Evolutionary conservation across 2,888 invertebrate species (phyloP).

Genomic region (Hypena proboscidalis): DNA sequence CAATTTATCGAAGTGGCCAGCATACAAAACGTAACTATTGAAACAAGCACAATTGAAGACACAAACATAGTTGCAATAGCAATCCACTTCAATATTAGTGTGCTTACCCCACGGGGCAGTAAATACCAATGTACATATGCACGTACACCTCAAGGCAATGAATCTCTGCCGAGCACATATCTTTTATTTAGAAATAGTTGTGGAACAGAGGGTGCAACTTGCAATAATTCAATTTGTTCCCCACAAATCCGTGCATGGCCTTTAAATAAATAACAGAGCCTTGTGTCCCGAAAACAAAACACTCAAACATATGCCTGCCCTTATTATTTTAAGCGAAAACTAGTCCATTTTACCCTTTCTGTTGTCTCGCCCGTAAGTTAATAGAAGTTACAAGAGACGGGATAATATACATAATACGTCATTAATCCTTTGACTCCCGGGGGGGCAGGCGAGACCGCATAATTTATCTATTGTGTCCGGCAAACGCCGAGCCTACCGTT

Average conservation of each 20-base stretch:
- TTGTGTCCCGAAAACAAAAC: constrained; percentile 14
- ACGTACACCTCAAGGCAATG: constrained; percentile 39
- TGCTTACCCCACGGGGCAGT: constrained; percentile 37
- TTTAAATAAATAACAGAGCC: constrained; percentile 29
- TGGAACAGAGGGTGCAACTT: constrained; percentile 30
- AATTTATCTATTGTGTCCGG: constrained; percentile 46
- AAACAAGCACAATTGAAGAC: constrained; percentile 36
- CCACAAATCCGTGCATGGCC: constrained; percentile 32
- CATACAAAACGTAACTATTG: constrained; percentile 19
- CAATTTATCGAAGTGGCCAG: constrained; percentile 32
- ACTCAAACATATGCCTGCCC: constrained; percentile 5
- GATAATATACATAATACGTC: constrained; percentile 43
- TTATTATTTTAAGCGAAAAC: not conserved
- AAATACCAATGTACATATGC: constrained; percentile 37
- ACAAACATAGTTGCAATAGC: constrained; percentile 51
- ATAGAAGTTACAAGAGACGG: constrained; percentile 28
- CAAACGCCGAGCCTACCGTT: constrained; percentile 28
- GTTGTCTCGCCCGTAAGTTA: constrained; percentile 24
- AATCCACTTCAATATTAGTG: constrained; percentile 57
- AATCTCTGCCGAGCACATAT: constrained; percentile 41
- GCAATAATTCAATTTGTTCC: constrained; percentile 36
- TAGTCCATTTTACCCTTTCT: constrained; percentile 16
- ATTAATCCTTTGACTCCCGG: constrained; percentile 43
- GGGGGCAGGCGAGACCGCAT: constrained; percentile 39
- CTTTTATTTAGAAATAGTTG: constrained; percentile 35